Conservation (phyloP, 2,113 vertebrate genomes). For the Marmota flaviventris region DNA sequence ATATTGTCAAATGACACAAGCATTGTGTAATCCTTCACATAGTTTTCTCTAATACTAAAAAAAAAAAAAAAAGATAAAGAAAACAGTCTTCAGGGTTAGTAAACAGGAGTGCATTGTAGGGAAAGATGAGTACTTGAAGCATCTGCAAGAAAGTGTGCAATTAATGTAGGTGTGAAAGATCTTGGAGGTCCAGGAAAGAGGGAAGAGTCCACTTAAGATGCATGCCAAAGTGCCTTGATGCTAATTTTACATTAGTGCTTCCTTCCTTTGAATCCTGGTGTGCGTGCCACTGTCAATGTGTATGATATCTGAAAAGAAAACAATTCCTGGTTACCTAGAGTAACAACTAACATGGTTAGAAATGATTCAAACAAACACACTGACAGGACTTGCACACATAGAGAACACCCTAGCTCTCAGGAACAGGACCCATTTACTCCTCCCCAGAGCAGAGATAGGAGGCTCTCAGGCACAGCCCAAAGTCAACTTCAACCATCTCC, state of each 20-base stretch:
- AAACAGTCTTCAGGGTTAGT: neutral
- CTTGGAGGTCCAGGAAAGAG: neutral
- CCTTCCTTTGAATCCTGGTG: neutral
- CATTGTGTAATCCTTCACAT: neutral
- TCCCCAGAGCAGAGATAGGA: constrained; percentile 42
- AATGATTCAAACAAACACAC: neutral
- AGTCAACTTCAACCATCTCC: constrained; percentile 50
- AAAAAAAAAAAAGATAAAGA: neutral
- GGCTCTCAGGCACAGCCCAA: neutral
- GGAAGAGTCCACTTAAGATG: neutral
- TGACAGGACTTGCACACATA: neutral
- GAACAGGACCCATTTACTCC: neutral
- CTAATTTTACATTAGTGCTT: constrained; percentile 32
- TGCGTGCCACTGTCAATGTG: neutral
- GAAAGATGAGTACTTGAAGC: neutral
- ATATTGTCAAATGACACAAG: neutral
- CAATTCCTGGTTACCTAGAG: constrained; percentile 3
- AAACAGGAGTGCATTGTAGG: neutral
- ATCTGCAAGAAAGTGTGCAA: neutral
- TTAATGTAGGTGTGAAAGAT: neutral
- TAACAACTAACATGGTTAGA: constrained; percentile 19
- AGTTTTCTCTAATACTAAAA: neutral
- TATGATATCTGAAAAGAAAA: constrained; percentile 24
- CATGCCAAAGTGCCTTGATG: neutral
- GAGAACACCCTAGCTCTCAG: neutral